A percentile compares a stretch with the other conserved stretches of the same genome.
phyloP scores from a whole-genome alignment of 1,140 invertebrate genomes.

The Phortica variegata region DNA sequence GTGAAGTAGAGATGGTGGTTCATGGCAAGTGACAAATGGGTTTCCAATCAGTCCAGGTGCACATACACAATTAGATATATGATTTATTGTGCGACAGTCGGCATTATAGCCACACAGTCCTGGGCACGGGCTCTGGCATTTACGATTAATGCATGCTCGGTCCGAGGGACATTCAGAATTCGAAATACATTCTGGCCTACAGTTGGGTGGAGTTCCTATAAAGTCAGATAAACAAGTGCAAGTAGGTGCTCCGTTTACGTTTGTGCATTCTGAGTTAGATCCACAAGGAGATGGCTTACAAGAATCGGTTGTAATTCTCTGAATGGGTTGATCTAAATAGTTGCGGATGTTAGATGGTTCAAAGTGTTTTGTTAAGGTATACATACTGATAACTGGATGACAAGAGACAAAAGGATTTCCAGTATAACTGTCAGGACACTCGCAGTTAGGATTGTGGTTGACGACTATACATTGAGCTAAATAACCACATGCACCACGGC shows the following conservation, averaged over 20 bases:
- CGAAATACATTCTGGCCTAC: conserved; percentile 67
- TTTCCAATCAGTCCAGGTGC: conserved; percentile 70
- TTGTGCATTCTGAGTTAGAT: conserved; percentile 69
- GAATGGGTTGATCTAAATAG: conserved; percentile 68
- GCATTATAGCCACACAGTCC: conserved; percentile 67
- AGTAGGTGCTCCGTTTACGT: conserved; percentile 65
- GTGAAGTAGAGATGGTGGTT: conserved; percentile 58
- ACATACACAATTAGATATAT: conserved; percentile 69
- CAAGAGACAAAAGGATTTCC: conserved; percentile 74
- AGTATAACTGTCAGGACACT: conserved; percentile 67
- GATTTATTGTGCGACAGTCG: conserved; percentile 66
- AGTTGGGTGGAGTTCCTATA: conserved; percentile 67
- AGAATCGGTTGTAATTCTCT: conserved; percentile 70
- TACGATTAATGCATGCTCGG: conserved; percentile 69
- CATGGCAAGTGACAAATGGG: conserved; percentile 63
- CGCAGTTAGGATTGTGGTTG: conserved; percentile 80
- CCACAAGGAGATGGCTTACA: conserved; percentile 74
- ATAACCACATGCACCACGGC: conserved; percentile 61
- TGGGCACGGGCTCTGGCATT: conserved; percentile 63
- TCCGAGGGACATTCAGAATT: conserved; percentile 70
- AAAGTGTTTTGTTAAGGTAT: too few relatives aligned
- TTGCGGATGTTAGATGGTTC: conserved; percentile 68
- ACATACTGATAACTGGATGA: conserved; percentile 62
- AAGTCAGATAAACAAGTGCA: conserved; percentile 70
- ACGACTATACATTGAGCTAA: conserved; percentile 78